phyloP scores from a whole-genome alignment of 2,113 vertebrate genomes.

The Rana temporaria region DNA sequence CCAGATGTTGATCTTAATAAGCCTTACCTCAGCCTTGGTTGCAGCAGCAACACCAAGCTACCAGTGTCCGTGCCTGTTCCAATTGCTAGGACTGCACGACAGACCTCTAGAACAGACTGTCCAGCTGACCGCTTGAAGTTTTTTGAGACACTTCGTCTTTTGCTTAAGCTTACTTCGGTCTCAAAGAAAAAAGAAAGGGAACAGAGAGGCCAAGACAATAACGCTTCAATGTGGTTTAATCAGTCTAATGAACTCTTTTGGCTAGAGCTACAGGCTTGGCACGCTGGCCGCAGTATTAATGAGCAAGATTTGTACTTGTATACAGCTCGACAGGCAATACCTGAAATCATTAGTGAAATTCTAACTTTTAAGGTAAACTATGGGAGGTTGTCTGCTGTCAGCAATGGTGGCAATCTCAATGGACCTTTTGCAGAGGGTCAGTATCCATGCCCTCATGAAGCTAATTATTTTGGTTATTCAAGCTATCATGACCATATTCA shows the following conservation, averaged over 20 bases:
- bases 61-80: constrained; percentile 89
- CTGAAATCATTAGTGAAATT: constrained; percentile 96
- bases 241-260: constrained; percentile 93
- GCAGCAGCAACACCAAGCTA: constrained; percentile 85
- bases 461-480: constrained; percentile 72
- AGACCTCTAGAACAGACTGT: constrained; percentile 95
- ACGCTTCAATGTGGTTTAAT: constrained; percentile 89
- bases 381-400: constrained; percentile 71
- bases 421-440: constrained; percentile 72
- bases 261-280: constrained; percentile 98
- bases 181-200: constrained; percentile 99
- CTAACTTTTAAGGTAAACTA: constrained; percentile 96
- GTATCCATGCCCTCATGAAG: constrained; percentile 65
- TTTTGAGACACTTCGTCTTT: constrained; percentile 94
- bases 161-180: constrained; percentile 98
- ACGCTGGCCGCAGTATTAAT: constrained; percentile 88
- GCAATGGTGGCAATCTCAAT: constrained; percentile 70
- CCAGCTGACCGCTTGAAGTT: constrained; percentile 96
- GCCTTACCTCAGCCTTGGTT: constrained; percentile 97
- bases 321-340: constrained; percentile 96
- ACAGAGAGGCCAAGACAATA: constrained; percentile 91
- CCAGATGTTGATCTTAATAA: constrained; percentile 93
- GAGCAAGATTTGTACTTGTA: constrained; percentile 96
- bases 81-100: constrained; percentile 88
- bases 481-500: constrained; percentile 89